Conservation (phyloP, 2,888 invertebrate species). For the Sinhomidia bicolor region DNA sequence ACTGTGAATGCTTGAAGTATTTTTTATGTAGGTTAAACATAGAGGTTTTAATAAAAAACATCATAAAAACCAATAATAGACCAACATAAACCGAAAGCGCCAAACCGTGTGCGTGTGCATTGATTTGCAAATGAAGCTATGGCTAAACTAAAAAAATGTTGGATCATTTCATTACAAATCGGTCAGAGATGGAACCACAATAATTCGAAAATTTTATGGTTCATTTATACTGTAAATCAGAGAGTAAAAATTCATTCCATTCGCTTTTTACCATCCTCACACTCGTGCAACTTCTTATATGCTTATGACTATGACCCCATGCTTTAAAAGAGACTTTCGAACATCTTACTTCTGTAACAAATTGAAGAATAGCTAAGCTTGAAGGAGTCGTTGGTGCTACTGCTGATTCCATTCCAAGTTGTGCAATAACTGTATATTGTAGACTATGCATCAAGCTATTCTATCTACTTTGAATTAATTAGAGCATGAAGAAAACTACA, state of each 20-base stretch:
- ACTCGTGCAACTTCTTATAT: too few species aligned
- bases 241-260: not conserved
- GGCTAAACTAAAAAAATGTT: too few species aligned
- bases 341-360: too few species aligned
- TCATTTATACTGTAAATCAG: slow-evolving; percentile 15
- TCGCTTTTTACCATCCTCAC: too few species aligned
- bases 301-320: too few species aligned
- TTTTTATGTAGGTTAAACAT: slow-evolving; percentile 8
- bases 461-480: slow-evolving; percentile 39
- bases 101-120: not conserved
- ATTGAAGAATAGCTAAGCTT: too few species aligned
- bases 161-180: not conserved
- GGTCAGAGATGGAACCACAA: not conserved
- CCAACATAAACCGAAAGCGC: not conserved
- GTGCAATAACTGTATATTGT: not conserved
- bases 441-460: not conserved
- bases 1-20: not conserved
- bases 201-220: slow-evolving; percentile 31
- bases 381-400: too few species aligned
- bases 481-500: slow-evolving; percentile 37
- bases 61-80: not conserved
- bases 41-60: not conserved
- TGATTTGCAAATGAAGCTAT: too few species aligned
- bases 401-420: too few species aligned
- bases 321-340: too few species aligned